Evolutionary conservation across 2,113 vertebrate species (phyloP).

Genomic region (Montifringilla adamsi): DNA sequence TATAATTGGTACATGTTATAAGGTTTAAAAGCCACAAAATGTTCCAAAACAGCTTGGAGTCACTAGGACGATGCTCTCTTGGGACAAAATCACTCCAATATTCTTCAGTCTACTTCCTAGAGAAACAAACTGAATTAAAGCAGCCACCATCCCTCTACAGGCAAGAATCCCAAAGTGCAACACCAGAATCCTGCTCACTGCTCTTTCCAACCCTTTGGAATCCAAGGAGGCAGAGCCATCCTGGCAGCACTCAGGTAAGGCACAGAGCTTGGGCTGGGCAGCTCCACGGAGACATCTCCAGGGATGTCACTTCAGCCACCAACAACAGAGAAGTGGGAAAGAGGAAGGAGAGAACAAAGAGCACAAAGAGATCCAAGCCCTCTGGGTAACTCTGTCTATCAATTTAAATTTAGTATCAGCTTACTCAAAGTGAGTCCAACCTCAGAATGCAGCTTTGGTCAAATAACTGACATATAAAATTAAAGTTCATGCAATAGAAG

Average conservation of each 20-base stretch:
- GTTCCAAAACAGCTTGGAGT: slow-evolving; percentile 55
- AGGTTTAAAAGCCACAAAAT: slow-evolving; percentile 51
- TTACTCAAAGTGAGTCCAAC: not conserved
- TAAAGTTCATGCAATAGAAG: not conserved
- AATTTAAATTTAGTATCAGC: not conserved
- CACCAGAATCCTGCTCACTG: not conserved
- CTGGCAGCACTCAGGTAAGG: not conserved
- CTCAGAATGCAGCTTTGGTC: slow-evolving; percentile 11
- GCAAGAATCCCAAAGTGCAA: not conserved
- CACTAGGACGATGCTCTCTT: not conserved
- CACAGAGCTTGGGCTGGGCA: not conserved
- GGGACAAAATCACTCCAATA: not conserved
- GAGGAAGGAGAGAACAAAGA: not conserved
- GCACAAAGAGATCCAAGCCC: not conserved
- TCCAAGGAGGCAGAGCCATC: not conserved
- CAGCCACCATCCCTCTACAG: not conserved
- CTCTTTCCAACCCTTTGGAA: not conserved
- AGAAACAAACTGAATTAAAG: slow-evolving; percentile 8
- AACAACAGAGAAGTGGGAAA: not conserved
- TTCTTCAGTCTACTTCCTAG: slow-evolving; percentile 21
- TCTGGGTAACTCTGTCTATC: not conserved
- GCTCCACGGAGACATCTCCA: not conserved
- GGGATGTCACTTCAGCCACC: not conserved
- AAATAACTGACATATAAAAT: not conserved
- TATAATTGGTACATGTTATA: slow-evolving; percentile 24